These are phyloP conservation scores for Thymelicus acteon DNA, from an alignment of 2,888 invertebrate species.

Conservation along the genomic window DNA sequence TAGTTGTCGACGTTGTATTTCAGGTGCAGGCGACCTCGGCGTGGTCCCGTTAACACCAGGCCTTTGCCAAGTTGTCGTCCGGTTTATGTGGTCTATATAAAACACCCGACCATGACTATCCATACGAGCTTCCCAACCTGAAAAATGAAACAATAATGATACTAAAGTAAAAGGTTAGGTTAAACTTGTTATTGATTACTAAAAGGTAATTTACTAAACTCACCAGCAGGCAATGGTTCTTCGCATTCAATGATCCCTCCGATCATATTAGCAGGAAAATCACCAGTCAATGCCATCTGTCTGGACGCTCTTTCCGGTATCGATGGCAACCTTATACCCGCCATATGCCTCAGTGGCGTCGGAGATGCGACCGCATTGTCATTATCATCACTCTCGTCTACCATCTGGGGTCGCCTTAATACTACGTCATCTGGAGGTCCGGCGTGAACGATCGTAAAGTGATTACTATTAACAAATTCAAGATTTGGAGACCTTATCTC, in stretches of 20 bases:
- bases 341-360: conserved; percentile 87
- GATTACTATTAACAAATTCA: conserved; percentile 84
- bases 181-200: not conserved
- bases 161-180: not conserved
- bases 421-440: conserved; percentile 80
- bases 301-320: conserved; percentile 90
- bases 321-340: conserved; percentile 91
- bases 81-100: conserved; percentile 98
- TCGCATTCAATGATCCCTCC: conserved; percentile 87
- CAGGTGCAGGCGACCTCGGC: conserved; percentile 82
- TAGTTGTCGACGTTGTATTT: conserved; percentile 88
- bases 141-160: conserved; percentile 43
- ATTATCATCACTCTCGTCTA: conserved; percentile 74
- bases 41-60: conserved; percentile 86
- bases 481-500: conserved; percentile 82
- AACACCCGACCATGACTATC: conserved; percentile 98
- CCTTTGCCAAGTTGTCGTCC: conserved; percentile 98
- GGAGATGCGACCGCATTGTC: conserved; percentile 83
- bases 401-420: conserved; percentile 71
- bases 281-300: conserved; percentile 83
- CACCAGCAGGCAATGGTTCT: conserved; percentile 94
- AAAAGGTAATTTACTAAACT: conserved; percentile 49
- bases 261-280: conserved; percentile 82
- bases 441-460: conserved; percentile 82
- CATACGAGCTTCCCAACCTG: conserved; percentile 98